These are phyloP conservation scores for Neodon shergylaensis DNA, from an alignment of 2,113 vertebrate genomes.

Conservation along the genomic window DNA sequence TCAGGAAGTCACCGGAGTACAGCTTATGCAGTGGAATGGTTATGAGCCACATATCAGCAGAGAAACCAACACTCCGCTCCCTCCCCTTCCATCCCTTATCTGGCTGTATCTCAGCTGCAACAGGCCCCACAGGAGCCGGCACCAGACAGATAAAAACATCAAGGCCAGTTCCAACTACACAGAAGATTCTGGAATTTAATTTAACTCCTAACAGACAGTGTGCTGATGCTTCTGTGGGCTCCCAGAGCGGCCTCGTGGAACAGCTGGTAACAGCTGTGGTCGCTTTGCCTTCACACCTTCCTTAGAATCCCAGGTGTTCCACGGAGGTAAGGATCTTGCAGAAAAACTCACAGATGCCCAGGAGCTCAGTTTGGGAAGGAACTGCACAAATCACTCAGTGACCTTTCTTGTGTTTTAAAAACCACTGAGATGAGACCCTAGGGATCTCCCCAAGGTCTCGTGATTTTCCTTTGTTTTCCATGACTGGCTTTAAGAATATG, in stretches of 20 bases:
- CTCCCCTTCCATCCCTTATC: not conserved
- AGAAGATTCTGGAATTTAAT: conserved; percentile 67
- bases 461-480: not conserved
- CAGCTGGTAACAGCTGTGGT: conserved; percentile 65
- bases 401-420: conserved; percentile 5
- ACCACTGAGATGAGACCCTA: not conserved
- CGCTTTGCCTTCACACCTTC: conserved; percentile 65
- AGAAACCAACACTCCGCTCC: not conserved
- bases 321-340: not conserved
- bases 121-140: conserved; percentile 1
- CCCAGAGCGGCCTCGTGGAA: conserved; percentile 35
- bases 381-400: not conserved
- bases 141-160: conserved; percentile 70
- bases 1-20: not conserved
- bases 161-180: conserved; percentile 54
- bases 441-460: not conserved
- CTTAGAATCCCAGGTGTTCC: not conserved
- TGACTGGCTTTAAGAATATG: not conserved
- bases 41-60: not conserved
- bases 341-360: not conserved
- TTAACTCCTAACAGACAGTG: conserved; percentile 58
- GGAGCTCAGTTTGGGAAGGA: not conserved
- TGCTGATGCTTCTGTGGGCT: conserved; percentile 48
- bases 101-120: not conserved
- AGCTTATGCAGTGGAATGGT: not conserved